These are phyloP conservation scores for Neodon shergylaensis DNA, from an alignment of 2,113 vertebrate genomes.

Conservation along the genomic window DNA sequence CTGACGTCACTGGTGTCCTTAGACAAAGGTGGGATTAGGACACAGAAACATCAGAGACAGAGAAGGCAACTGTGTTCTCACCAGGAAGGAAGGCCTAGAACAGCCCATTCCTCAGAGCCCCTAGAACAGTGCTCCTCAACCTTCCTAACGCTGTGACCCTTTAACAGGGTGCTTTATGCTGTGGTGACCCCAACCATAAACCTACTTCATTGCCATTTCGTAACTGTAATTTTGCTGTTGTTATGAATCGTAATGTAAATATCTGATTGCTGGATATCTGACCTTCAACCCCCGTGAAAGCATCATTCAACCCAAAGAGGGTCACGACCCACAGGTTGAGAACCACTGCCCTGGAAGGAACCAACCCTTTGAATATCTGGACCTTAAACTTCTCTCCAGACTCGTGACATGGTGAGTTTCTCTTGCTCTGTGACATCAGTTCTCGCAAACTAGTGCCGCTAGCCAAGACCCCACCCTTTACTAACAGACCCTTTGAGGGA, in stretches of 20 bases:
- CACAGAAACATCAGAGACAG: neutral
- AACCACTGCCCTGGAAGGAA: neutral
- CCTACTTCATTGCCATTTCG: neutral
- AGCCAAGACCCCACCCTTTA: conserved; percentile 1
- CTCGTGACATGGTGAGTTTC: neutral
- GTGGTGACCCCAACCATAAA: neutral
- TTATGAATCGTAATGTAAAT: neutral
- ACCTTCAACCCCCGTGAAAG: neutral
- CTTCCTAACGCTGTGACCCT: neutral
- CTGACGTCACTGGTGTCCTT: neutral
- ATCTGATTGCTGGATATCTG: neutral
- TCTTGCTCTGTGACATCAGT: neutral
- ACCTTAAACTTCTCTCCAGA: neutral
- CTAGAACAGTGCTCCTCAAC: neutral
- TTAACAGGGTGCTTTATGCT: neutral
- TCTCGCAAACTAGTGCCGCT: neutral
- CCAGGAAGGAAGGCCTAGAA: neutral
- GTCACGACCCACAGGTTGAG: neutral
- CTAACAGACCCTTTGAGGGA: neutral
- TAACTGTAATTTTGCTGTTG: neutral
- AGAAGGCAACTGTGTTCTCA: neutral
- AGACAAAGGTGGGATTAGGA: neutral
- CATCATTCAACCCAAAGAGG: neutral
- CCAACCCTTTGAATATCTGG: neutral
- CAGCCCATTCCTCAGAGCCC: neutral